These are phyloP conservation scores for Tolmerus cingulatus DNA, from an alignment of 2,888 invertebrate species.

Conservation along the genomic window DNA sequence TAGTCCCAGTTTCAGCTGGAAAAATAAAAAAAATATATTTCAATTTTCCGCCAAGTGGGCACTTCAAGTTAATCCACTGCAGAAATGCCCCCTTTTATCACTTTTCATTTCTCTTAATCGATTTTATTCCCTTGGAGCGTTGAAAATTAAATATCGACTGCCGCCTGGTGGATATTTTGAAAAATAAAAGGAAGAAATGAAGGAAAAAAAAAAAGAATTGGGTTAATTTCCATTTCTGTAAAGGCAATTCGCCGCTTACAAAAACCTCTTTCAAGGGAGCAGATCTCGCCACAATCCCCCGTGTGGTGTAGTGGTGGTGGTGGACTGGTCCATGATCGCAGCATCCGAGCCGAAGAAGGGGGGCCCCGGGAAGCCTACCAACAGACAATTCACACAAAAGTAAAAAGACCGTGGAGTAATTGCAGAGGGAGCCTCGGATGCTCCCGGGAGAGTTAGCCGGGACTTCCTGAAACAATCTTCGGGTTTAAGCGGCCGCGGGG, in stretches of 20 bases:
- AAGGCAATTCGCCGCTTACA: neutral
- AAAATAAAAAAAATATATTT: neutral
- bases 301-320: neutral
- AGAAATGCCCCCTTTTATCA: neutral
- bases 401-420: slow-evolving; percentile 9
- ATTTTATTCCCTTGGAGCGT: neutral
- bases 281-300: neutral
- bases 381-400: slow-evolving; percentile 1
- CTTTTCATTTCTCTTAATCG: slow-evolving; percentile 3
- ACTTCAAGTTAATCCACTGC: neutral
- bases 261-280: neutral
- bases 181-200: too few relatives aligned
- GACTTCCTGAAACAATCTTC: neutral
- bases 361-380: neutral
- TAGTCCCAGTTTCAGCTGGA: neutral
- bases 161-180: neutral
- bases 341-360: neutral
- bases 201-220: neutral
- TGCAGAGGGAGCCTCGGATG: neutral
- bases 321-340: neutral
- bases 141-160: slow-evolving; percentile 6
- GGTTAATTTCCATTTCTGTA: slow-evolving; percentile 10
- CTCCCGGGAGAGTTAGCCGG: neutral
- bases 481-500: neutral
- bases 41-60: slow-evolving; percentile 1